These are phyloP conservation scores for Lordiphosa stackelbergi DNA, from an alignment of 1,140 invertebrate genomes.

Conservation along the genomic window DNA sequence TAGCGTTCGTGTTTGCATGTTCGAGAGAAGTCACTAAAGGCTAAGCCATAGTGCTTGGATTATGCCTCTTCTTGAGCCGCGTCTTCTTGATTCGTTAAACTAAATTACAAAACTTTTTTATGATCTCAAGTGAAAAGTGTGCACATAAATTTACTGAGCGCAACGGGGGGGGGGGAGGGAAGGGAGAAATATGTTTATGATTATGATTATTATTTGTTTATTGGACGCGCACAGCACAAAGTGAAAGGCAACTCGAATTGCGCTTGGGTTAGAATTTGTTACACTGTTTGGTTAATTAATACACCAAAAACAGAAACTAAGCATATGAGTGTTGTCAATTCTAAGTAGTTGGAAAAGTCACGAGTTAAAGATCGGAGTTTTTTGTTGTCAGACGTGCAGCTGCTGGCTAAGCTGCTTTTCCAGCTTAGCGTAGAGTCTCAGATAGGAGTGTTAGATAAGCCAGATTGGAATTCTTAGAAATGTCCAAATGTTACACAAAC, in stretches of 20 bases:
- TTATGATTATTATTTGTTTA: slow-evolving; percentile 55
- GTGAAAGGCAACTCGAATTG: slow-evolving; percentile 55
- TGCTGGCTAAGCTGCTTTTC: slow-evolving; percentile 25
- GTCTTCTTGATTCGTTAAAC: slow-evolving; percentile 5
- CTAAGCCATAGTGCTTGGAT: not conserved
- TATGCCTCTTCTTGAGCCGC: too few relatives aligned
- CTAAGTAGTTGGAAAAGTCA: not conserved
- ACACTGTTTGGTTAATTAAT: slow-evolving; percentile 67
- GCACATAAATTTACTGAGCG: slow-evolving; percentile 45
- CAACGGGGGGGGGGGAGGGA: slow-evolving; percentile 24
- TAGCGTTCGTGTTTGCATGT: slow-evolving; percentile 10
- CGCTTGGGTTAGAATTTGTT: slow-evolving; percentile 56
- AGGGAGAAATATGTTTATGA: slow-evolving; percentile 1
- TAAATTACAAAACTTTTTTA: slow-evolving; percentile 13
- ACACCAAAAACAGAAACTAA: slow-evolving; percentile 29
- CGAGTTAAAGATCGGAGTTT: too few relatives aligned
- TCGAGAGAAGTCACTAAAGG: slow-evolving; percentile 1
- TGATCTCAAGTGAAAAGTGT: slow-evolving; percentile 36
- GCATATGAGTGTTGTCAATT: not conserved
- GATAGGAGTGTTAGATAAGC: slow-evolving; percentile 40
- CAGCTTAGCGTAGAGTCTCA: slow-evolving; percentile 29
- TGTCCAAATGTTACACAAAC: slow-evolving; percentile 24
- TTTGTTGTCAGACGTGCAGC: slow-evolving; percentile 8
- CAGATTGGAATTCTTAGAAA: slow-evolving; percentile 50
- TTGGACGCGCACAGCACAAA: slow-evolving; percentile 29